These are phyloP conservation scores for Drosophila setifemur DNA, from an alignment of 1,140 invertebrate species.

Conservation along the genomic window DNA sequence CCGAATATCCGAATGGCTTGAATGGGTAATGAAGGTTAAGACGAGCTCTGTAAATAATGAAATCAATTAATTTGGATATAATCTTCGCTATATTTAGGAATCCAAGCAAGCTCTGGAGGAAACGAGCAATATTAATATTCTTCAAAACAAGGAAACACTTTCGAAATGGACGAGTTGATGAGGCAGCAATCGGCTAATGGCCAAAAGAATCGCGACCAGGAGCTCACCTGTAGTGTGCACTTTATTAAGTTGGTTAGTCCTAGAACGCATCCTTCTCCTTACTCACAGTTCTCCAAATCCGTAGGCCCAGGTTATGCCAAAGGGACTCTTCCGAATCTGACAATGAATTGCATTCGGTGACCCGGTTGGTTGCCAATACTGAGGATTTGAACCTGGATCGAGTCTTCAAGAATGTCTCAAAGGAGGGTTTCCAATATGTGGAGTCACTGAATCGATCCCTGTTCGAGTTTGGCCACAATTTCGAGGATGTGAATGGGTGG, in stretches of 20 bases:
- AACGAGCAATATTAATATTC: too few relatives aligned
- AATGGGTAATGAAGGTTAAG: too few relatives aligned
- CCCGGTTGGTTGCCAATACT: constrained; percentile 33
- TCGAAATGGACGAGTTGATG: constrained; percentile 53
- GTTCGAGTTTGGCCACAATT: constrained; percentile 46
- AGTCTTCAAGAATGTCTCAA: constrained; percentile 8
- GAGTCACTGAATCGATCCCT: constrained; percentile 35
- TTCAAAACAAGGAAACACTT: background rate
- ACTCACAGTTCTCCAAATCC: background rate
- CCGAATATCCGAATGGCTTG: background rate
- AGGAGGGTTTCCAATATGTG: background rate
- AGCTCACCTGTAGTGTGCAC: constrained; percentile 48
- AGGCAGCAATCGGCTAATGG: background rate
- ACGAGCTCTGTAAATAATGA: too few relatives aligned
- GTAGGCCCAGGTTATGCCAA: constrained; percentile 9
- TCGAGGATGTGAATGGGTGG: constrained; percentile 53
- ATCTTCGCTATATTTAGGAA: background rate
- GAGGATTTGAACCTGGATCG: constrained; percentile 37
- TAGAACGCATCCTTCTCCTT: too few relatives aligned
- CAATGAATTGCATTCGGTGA: constrained; percentile 19
- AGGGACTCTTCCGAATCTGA: background rate
- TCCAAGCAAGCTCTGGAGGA: too few relatives aligned
- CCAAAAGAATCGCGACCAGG: background rate
- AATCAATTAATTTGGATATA: too few relatives aligned
- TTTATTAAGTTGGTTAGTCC: constrained; percentile 40